These are phyloP conservation scores for Poecilobothrus nobilitatus DNA, from an alignment of 2,888 invertebrate species.

Conservation along the genomic window DNA sequence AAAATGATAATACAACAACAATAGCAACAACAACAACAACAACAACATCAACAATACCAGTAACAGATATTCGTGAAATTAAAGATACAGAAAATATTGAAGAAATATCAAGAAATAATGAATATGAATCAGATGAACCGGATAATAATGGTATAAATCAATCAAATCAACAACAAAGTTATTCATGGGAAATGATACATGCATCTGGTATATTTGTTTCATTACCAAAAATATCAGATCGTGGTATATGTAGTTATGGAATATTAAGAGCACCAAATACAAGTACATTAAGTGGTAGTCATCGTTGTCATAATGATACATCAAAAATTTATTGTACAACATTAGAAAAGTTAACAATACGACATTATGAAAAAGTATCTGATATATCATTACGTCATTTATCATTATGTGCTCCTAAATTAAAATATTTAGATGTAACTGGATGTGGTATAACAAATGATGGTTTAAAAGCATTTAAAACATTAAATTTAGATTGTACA, in stretches of 20 bases:
- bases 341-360: slow-evolving; percentile 47
- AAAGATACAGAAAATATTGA: not conserved
- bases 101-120: not conserved
- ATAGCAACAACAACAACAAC: not conserved
- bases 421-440: slow-evolving; percentile 56
- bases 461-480: slow-evolving; percentile 55
- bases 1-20: too few relatives aligned
- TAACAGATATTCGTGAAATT: not conserved
- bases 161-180: too few relatives aligned
- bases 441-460: slow-evolving; percentile 54
- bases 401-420: slow-evolving; percentile 51
- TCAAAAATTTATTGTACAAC: slow-evolving; percentile 39
- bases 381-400: slow-evolving; percentile 54
- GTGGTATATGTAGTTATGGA: slow-evolving; percentile 41
- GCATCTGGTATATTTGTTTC: slow-evolving; percentile 4
- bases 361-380: slow-evolving; percentile 55
- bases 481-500: slow-evolving; percentile 51
- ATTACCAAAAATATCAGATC: slow-evolving; percentile 32
- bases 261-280: slow-evolving; percentile 34
- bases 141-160: not conserved
- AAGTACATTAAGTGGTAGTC: slow-evolving; percentile 40
- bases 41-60: not conserved
- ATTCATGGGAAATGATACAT: not conserved
- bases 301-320: slow-evolving; percentile 37
- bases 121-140: not conserved